Conservation (phyloP, 1,140 invertebrate species). For the Potamilus streckersoni region DNA sequence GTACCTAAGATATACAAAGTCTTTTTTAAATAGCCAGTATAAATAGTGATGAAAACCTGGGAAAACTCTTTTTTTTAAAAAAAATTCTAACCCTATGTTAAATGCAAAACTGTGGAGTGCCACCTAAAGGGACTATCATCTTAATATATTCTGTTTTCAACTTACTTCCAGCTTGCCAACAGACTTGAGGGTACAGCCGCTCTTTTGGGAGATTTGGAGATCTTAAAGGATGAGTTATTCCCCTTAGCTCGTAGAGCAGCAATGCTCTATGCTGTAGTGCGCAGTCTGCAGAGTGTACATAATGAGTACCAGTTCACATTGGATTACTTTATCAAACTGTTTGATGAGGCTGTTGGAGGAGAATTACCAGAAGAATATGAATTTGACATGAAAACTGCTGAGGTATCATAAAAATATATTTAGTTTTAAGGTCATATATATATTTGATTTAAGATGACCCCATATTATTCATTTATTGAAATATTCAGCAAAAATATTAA, state of each 20-base stretch:
- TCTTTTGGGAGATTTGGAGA: conserved; percentile 56
- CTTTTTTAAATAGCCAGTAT: no score
- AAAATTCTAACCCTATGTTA: no score
- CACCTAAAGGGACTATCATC: no score
- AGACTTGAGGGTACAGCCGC: conserved; percentile 45
- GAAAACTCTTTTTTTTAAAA: no score
- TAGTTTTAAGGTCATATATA: no score
- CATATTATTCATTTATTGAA: no score
- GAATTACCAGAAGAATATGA: conserved; percentile 50
- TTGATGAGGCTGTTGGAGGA: conserved; percentile 63
- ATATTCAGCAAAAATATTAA: no score
- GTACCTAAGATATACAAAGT: no score
- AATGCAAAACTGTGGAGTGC: no score
- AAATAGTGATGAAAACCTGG: no score
- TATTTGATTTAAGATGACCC: no score
- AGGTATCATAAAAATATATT: conserved; percentile 21
- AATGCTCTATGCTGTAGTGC: conserved; percentile 58
- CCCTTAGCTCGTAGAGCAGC: conserved; percentile 61
- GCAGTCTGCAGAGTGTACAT: conserved; percentile 54
- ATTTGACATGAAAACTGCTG: conserved; percentile 35
- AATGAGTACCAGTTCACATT: conserved; percentile 63
- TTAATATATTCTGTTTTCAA: no score
- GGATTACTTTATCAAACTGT: conserved; percentile 58
- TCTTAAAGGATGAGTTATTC: conserved; percentile 61
- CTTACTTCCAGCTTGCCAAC: conserved; percentile 49